A percentile compares a stretch with the other conserved stretches of the same genome.
phyloP scores from a whole-genome alignment of 1,140 invertebrate species.

The Drosophila teissieri region DNA sequence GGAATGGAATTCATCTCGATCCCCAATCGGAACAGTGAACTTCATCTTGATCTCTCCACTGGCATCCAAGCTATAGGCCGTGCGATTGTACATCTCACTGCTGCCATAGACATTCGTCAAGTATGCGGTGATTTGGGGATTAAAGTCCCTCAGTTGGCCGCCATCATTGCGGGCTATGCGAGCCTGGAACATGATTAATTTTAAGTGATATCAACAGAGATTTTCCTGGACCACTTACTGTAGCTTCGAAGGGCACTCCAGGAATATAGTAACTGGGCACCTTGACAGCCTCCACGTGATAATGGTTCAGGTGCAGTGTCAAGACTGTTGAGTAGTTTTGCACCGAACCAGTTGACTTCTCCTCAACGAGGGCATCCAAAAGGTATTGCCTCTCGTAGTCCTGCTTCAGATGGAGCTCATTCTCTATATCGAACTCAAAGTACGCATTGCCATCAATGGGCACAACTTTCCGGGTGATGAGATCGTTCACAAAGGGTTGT shows the following conservation, averaged over 20 bases:
- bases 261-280: slow-evolving; percentile 94
- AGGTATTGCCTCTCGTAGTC: slow-evolving; percentile 90
- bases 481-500: slow-evolving; percentile 81
- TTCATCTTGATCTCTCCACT: slow-evolving; percentile 90
- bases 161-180: slow-evolving; percentile 89
- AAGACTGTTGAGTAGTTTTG: slow-evolving; percentile 90
- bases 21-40: slow-evolving; percentile 88
- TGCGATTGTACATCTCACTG: slow-evolving; percentile 87
- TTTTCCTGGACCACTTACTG: slow-evolving; percentile 86
- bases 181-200: slow-evolving; percentile 21
- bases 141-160: slow-evolving; percentile 87
- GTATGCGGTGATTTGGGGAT: slow-evolving; percentile 87
- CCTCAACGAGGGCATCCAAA: slow-evolving; percentile 91
- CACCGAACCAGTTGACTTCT: slow-evolving; percentile 89
- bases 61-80: slow-evolving; percentile 87
- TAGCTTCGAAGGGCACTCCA: slow-evolving; percentile 91
- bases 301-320: slow-evolving; percentile 91
- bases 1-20: slow-evolving; percentile 84
- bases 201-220: not conserved
- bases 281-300: slow-evolving; percentile 92
- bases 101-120: slow-evolving; percentile 89
- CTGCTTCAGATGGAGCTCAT: slow-evolving; percentile 89
- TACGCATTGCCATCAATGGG: slow-evolving; percentile 91
- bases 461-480: slow-evolving; percentile 90
- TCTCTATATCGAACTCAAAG: slow-evolving; percentile 90